Evolutionary conservation across 2,888 invertebrate species (phyloP), one percentile per base, ranked within the genome.

Genomic region (Diplolepis rosae): DNA sequence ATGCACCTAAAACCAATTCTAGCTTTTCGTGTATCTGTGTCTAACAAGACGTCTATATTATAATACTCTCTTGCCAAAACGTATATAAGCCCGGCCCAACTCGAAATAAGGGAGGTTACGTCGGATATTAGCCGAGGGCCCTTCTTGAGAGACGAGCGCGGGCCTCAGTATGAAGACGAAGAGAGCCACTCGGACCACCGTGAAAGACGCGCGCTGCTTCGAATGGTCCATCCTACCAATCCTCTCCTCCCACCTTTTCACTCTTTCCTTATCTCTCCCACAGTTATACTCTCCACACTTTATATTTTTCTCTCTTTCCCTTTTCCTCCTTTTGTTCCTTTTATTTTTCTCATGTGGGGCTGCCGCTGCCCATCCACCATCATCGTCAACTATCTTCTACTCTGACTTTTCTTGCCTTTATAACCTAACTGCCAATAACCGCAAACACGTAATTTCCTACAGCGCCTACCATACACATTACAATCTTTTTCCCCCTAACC

Each of bases 31-130:
- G 74, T 72, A 76, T 77, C 73, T 77, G 80, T 80, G 75, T 80
- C 84, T 87, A 87, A 87, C 85, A 84, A 87, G 87, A 87, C 83
- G 84, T 86, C 87, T 87, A 86, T 86, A 87, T 87, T 85, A 87
- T 85, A 86, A 87, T 85, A 79, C 79, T 80, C 77, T 79, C 73
- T 72, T 70, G 77, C 77, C 76, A 77, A 81, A 78, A 76, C 79
- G 76, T 76, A 71, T 72, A 66, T 69, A 73, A 73, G 70, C 42
- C 65, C 67, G 42, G 71, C 61, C 70, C 75, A 75, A 77, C 73
- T 76, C 77, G 80, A 79, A 82, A 82, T 82, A 66, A 71, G 69
- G 65, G 68, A 52, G 54, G 73, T 39, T 54, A 65, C 56, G 56
- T 61, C 11, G 66, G 51, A 66, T 50, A 65, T 48, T 68, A 61